These are phyloP conservation scores for Butorides virescens DNA, from an alignment of 2,113 vertebrate species.

Conservation along the genomic window DNA sequence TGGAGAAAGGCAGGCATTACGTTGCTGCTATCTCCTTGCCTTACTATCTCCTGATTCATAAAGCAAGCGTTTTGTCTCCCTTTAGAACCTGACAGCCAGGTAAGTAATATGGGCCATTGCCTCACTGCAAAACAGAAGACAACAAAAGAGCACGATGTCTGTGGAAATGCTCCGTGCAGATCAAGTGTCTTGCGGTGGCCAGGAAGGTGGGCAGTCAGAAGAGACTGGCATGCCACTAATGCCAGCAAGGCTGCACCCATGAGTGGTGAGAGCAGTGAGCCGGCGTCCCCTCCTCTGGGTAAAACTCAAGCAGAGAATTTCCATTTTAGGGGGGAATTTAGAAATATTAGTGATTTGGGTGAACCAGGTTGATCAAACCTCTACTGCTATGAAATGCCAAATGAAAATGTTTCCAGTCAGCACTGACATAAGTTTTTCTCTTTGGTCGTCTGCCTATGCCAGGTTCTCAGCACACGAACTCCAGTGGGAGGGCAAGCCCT, in stretches of 20 bases:
- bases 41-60: neutral
- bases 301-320: neutral
- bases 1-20: neutral
- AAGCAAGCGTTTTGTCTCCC: neutral
- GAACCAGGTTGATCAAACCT: neutral
- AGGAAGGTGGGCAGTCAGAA: neutral
- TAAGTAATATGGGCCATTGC: neutral
- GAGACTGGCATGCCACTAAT: neutral
- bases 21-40: neutral
- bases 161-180: neutral
- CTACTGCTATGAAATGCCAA: neutral
- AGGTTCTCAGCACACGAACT: neutral
- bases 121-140: neutral
- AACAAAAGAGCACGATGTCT: neutral
- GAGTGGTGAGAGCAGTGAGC: neutral
- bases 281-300: rapidly evolving
- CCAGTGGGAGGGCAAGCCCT: neutral
- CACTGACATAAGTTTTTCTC: neutral
- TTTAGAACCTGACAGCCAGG: neutral
- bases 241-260: neutral
- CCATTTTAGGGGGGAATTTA: neutral
- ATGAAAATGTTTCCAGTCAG: neutral
- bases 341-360: neutral
- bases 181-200: neutral
- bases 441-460: neutral